Base-by-base conservation (phyloP, 2,113 vertebrate species). In the Nannospalax galili region DNA sequence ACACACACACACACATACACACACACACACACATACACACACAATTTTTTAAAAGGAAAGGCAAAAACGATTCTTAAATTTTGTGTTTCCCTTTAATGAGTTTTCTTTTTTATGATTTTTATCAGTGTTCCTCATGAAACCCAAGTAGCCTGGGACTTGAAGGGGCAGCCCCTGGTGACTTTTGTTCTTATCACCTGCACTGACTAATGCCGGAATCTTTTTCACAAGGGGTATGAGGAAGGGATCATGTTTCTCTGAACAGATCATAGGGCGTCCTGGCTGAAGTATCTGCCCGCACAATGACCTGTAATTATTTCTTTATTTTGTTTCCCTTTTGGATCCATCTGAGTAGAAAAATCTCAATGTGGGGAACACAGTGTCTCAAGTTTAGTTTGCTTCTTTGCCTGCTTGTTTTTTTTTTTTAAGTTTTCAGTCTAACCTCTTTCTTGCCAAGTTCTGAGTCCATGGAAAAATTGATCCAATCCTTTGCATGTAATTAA, bases 391-490 rank as follows among this genome's bases (percentile, higher is more conserved):
- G 64, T 72, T 90, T 58, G 52, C 81, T 30, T 52, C 35, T 14
- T 12, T 40, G 12, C 24, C 74, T 32, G 56, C 37, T 19, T 79
- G 20, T 37, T 58, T 69, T 42, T 37, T 48, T 42, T 58, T 24
- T 19, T 26, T 6, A 58, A 48, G 17, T 52, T 85, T 85, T 94
- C 20, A 35, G 42, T 72, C 70, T 86, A 74, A 73, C 82, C 56
- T 80, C 48, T 82, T 93, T 45, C 22, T 40, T 80, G 80, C 96
- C 89, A 96, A 84, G 24, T 77, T 95, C 93, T 78, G 91, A 89
- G 69, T 91, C 88, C 90, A 69, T 69, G 93, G 93, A 91, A 94
- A 96, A 92, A 52, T 80, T 37, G 92, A 86, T 87, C 65, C 78
- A 65, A n/a, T 74, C 65, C 37, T 94, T 77, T 58, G 32, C 7